phyloP scores from a whole-genome alignment of 1,140 invertebrate genomes.

The Eciton burchellii region DNA sequence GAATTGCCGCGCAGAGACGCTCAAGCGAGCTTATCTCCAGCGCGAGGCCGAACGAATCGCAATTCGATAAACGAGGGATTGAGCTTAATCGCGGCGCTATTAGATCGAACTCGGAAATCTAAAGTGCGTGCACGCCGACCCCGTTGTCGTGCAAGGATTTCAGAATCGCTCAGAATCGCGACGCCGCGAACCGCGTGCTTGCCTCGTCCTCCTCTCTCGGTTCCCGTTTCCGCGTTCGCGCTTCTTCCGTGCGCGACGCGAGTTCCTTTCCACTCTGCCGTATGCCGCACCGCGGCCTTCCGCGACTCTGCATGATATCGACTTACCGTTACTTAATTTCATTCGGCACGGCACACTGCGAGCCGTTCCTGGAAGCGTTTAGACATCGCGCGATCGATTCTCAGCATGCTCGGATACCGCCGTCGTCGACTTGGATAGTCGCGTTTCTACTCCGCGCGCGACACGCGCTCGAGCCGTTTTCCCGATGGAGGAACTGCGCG shows the following conservation, averaged over 20 bases:
- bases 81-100: conserved; percentile 25
- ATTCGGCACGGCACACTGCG: conserved; percentile 70
- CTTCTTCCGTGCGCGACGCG: conserved; percentile 50
- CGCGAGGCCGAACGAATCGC: conserved; percentile 20
- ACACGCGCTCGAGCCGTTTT: conserved; percentile 38
- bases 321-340: conserved; percentile 74
- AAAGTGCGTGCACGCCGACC: not conserved
- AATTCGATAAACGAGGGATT: conserved; percentile 11
- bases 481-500: conserved; percentile 40
- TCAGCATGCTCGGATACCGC: conserved; percentile 11
- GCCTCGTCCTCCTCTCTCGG: not conserved
- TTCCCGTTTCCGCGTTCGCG: conserved; percentile 39
- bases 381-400: conserved; percentile 72
- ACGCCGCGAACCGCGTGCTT: conserved; percentile 52
- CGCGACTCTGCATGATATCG: conserved; percentile 59
- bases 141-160: conserved; percentile 63
- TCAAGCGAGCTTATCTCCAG: not conserved
- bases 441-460: conserved; percentile 55
- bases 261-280: conserved; percentile 18
- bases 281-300: conserved; percentile 53
- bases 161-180: conserved; percentile 34
- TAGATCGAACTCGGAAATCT: conserved; percentile 26
- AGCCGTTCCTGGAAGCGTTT: conserved; percentile 74
- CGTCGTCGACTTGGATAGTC: conserved; percentile 60
- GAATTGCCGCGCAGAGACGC: not conserved